These are phyloP conservation scores for Rhimphoctona megacephalus DNA, from an alignment of 2,888 invertebrate genomes.

Conservation along the genomic window DNA sequence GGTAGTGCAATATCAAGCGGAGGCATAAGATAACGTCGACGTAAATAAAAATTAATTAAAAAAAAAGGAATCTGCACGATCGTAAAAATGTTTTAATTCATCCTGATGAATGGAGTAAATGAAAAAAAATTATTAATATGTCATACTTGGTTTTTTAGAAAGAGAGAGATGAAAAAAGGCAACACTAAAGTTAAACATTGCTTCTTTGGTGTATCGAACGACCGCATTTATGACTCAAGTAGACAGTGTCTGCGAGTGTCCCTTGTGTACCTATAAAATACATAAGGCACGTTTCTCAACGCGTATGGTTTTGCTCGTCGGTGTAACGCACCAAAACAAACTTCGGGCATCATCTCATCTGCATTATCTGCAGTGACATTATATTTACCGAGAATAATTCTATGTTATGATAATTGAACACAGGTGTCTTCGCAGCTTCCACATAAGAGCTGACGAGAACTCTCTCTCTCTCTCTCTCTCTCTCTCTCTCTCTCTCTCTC, in stretches of 20 bases:
- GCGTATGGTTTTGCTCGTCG: constrained; percentile 9
- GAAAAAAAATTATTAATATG: neutral
- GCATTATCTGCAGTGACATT: constrained; percentile 75
- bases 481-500: neutral
- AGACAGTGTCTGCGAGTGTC: constrained; percentile 26
- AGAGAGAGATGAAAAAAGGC: neutral
- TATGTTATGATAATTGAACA: constrained; percentile 80
- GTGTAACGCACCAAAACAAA: constrained; percentile 44
- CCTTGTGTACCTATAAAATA: constrained; percentile 41
- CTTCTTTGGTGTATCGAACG: constrained; percentile 31
- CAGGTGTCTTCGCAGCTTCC: constrained; percentile 79
- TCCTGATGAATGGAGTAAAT: neutral
- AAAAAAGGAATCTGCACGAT: constrained; percentile 12
- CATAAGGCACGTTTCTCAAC: constrained; percentile 9
- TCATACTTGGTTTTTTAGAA: neutral
- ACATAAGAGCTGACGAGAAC: constrained; percentile 50
- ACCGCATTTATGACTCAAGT: constrained; percentile 57
- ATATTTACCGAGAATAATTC: constrained; percentile 79
- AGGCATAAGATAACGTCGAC: constrained; percentile 24
- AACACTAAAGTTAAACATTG: constrained; percentile 9
- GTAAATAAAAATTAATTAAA: constrained; percentile 39
- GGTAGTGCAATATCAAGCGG: constrained; percentile 56
- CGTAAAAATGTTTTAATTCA: constrained; percentile 21
- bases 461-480: neutral
- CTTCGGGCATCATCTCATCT: constrained; percentile 72